These are phyloP conservation scores for Butorides virescens DNA, from an alignment of 2,113 vertebrate genomes.

Conservation along the genomic window DNA sequence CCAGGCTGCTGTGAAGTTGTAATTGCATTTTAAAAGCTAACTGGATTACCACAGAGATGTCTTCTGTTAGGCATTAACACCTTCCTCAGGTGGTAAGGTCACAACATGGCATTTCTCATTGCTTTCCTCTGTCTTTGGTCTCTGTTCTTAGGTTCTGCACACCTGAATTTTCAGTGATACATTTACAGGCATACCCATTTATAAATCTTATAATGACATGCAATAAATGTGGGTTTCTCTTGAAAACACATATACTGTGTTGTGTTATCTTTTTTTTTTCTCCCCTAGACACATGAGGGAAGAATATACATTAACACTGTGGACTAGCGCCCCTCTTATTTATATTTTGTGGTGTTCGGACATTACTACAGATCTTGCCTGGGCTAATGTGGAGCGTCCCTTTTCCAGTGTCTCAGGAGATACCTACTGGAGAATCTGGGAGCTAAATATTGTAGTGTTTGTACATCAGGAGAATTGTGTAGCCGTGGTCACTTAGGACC, in stretches of 20 bases:
- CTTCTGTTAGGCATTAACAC: conserved; percentile 4
- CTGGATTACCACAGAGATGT: conserved; percentile 26
- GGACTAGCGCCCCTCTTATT: background rate
- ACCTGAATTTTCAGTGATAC: background rate
- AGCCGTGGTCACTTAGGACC: background rate
- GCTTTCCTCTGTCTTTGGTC: background rate
- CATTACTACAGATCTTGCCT: background rate
- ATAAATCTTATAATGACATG: background rate
- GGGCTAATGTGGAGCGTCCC: background rate
- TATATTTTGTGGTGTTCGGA: background rate
- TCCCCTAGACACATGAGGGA: background rate
- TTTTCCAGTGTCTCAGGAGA: background rate
- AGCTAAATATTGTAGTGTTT: background rate
- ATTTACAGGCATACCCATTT: background rate
- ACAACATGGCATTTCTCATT: background rate
- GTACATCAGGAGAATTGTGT: background rate
- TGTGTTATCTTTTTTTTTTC: background rate
- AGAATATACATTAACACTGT: background rate
- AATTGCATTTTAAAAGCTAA: conserved; percentile 63
- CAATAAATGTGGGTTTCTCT: background rate
- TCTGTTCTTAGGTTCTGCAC: background rate
- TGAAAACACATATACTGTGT: background rate
- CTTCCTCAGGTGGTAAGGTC: conserved; percentile 1
- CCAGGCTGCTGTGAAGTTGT: conserved; percentile 40
- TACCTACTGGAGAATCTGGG: background rate